Conservation (phyloP, 2,797 vertebrate species). For the Remorina albescens region DNA sequence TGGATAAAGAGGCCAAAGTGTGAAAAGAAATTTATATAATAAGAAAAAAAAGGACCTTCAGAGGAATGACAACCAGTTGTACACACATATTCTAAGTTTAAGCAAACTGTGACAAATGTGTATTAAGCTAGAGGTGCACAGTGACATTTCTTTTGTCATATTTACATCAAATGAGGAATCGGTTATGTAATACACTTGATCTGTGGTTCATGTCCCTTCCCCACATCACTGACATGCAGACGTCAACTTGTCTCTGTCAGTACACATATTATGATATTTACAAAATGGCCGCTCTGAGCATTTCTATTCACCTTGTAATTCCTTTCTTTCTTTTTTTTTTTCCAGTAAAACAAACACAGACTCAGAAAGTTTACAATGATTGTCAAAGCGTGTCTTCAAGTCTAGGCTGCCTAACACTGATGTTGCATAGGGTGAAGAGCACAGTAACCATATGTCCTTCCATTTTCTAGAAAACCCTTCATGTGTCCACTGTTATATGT, state of each 20-base stretch:
- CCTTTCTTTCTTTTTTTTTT: conserved; percentile 63
- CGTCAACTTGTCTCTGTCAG: conserved; percentile 63
- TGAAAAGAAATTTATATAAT: conserved; percentile 58
- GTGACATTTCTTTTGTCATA: conserved; percentile 74
- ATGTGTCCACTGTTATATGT: conserved; percentile 37
- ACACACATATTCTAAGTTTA: conserved; percentile 71
- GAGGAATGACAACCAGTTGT: conserved; percentile 69
- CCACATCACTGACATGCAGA: conserved; percentile 67
- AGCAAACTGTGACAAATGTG: conserved; percentile 81
- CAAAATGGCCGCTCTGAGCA: conserved; percentile 67
- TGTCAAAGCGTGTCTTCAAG: conserved; percentile 76
- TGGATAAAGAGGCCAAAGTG: conserved; percentile 70
- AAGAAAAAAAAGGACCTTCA: conserved; percentile 52
- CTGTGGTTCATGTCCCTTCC: conserved; percentile 63
- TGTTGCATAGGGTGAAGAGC: conserved; percentile 53
- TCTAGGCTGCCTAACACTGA: conserved; percentile 75
- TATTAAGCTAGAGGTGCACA: conserved; percentile 80
- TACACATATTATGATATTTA: conserved; percentile 78
- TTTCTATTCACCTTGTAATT: conserved; percentile 62
- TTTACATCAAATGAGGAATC: conserved; percentile 78
- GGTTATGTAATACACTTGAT: conserved; percentile 59
- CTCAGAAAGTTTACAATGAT: conserved; percentile 60
- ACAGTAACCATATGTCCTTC: conserved; percentile 20
- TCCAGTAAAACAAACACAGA: conserved; percentile 83
- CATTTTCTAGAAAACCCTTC: conserved; percentile 33